A percentile compares a stretch with the other conserved stretches of the same genome.
Conservation (phyloP, 2,797 vertebrate genomes). For the Sebastes dallii region DNA sequence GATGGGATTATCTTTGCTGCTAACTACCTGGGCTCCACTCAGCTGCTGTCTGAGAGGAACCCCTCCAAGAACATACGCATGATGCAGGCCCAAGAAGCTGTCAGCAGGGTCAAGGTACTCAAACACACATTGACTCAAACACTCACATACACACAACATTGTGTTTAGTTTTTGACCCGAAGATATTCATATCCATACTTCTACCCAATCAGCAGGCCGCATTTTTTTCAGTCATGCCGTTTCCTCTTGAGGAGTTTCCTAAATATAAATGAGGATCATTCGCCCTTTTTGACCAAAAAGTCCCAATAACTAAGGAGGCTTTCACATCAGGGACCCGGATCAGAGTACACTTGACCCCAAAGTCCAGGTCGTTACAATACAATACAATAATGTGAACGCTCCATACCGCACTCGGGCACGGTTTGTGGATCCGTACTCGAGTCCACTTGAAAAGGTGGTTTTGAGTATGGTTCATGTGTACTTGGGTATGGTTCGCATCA, state of each 20-base stretch:
- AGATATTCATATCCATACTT: not conserved
- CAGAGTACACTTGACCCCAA: too few relatives aligned
- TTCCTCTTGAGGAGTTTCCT: not conserved
- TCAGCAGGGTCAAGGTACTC: slow-evolving; percentile 96
- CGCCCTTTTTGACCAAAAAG: not conserved
- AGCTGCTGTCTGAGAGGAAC: slow-evolving; percentile 97
- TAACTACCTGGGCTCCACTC: slow-evolving; percentile 98
- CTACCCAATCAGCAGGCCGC: not conserved
- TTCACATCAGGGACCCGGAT: too few relatives aligned
- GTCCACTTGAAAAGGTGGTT: too few relatives aligned
- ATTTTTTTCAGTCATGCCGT: not conserved
- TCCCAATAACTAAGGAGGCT: not conserved
- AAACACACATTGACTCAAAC: slow-evolving; percentile 10
- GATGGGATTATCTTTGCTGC: slow-evolving; percentile 99
- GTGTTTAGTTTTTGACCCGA: not conserved
- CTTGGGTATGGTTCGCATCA: too few relatives aligned
- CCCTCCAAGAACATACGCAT: slow-evolving; percentile 98
- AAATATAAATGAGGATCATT: not conserved
- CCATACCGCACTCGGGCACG: too few relatives aligned
- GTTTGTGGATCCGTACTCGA: too few relatives aligned
- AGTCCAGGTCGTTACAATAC: too few relatives aligned
- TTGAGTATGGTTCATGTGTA: too few relatives aligned
- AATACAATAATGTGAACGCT: too few relatives aligned
- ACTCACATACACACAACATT: not conserved
- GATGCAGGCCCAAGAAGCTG: slow-evolving; percentile 99